Evolutionary conservation across 2,888 invertebrate genomes (phyloP).

Genomic region (Acrobasis suavella): DNA sequence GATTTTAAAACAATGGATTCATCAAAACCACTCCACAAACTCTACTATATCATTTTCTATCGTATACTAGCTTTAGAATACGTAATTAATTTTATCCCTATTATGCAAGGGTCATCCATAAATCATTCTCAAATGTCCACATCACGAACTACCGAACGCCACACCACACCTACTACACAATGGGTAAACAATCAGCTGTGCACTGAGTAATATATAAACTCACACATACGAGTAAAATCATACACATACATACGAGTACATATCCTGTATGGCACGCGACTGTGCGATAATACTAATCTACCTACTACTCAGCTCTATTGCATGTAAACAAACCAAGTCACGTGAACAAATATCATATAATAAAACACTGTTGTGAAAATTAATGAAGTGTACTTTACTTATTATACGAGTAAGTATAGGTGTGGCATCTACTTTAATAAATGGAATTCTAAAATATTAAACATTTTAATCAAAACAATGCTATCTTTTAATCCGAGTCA

Average conservation of each 20-base stretch:
- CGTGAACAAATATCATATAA: constrained; percentile 2
- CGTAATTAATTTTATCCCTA: too few species aligned
- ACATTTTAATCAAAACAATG: not conserved
- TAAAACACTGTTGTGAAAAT: not conserved
- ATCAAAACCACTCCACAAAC: too few species aligned
- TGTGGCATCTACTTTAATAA: not conserved
- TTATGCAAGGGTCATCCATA: not conserved
- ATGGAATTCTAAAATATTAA: not conserved
- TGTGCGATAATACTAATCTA: constrained; percentile 5
- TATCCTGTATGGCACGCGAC: not conserved
- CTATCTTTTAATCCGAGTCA: not conserved
- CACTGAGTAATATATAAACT: constrained; percentile 1
- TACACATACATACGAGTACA: not conserved
- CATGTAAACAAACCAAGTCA: constrained; percentile 12
- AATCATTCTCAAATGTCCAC: not conserved
- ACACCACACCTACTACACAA: not conserved
- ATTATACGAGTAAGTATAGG: not conserved
- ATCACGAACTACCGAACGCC: not conserved
- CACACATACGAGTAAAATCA: too few species aligned
- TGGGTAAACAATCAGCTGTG: constrained; percentile 8
- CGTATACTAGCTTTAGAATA: too few species aligned
- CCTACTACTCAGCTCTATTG: not conserved
- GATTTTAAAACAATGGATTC: too few species aligned
- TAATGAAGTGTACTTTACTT: not conserved
- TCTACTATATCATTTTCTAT: too few species aligned